Evolutionary conservation across 1,140 invertebrate genomes (phyloP).

Genomic region (Latrodectus geometricus): DNA sequence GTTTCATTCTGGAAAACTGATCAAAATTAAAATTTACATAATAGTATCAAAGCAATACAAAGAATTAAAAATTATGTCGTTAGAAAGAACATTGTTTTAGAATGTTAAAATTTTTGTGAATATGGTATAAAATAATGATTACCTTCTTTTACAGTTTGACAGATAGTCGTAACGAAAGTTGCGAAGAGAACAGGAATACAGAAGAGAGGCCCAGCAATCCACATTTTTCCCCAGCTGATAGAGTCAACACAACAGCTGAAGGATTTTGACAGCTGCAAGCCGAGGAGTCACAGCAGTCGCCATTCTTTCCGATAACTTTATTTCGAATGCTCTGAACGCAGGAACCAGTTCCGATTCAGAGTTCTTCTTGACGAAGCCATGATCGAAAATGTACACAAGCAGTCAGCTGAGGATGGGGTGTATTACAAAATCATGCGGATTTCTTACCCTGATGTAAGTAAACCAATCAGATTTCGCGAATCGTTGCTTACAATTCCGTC

Average conservation of each 20-base stretch:
- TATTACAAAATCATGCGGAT: constrained; percentile 22
- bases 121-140: not conserved
- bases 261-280: constrained; percentile 3
- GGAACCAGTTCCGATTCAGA: constrained; percentile 5
- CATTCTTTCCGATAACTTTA: not conserved
- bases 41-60: too few species aligned
- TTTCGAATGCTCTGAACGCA: not conserved
- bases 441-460: constrained; percentile 28
- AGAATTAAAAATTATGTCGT: not conserved
- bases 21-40: too few species aligned
- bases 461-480: constrained; percentile 13
- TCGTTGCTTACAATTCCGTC: not conserved
- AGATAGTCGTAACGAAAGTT: constrained; percentile 7
- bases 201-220: constrained; percentile 10
- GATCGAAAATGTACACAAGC: constrained; percentile 43
- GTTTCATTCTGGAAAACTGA: too few species aligned
- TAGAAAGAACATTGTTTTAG: not conserved
- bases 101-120: not conserved
- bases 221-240: constrained; percentile 38
- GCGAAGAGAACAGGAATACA: constrained; percentile 21
- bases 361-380: not conserved
- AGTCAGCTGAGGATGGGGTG: constrained; percentile 31
- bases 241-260: constrained; percentile 37
- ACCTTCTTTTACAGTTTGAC: constrained; percentile 17
- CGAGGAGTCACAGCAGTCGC: not conserved